These are phyloP conservation scores for Sebastes ruberrimus DNA, from an alignment of 2,797 vertebrate species.

Conservation along the genomic window DNA sequence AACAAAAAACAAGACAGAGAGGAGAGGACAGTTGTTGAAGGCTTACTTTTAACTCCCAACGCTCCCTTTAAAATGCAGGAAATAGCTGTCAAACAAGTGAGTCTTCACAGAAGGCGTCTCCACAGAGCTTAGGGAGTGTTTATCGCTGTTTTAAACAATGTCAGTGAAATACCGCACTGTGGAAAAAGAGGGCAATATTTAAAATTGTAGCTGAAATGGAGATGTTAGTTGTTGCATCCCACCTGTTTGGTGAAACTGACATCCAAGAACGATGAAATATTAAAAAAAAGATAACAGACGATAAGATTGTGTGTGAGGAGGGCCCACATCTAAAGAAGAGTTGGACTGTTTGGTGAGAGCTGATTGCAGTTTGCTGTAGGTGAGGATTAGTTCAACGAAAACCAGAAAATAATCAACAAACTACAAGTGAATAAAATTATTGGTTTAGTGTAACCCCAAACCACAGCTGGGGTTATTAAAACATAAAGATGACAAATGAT, in stretches of 20 bases:
- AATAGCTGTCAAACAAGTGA: constrained; percentile 67
- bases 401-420: not conserved
- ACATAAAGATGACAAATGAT: not conserved
- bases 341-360: not conserved
- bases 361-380: not conserved
- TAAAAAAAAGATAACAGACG: not conserved
- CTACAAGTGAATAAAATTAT: not conserved
- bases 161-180: constrained; percentile 15
- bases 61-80: constrained; percentile 46
- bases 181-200: constrained; percentile 23
- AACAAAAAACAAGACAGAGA: not conserved
- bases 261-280: not conserved
- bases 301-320: not conserved
- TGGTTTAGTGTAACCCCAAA: not conserved
- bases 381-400: not conserved
- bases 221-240: not conserved
- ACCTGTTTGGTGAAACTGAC: constrained; percentile 10
- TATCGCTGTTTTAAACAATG: constrained; percentile 61
- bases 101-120: constrained; percentile 51
- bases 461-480: not conserved
- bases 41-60: not conserved
- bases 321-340: not conserved
- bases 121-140: constrained; percentile 54
- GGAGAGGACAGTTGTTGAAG: not conserved
- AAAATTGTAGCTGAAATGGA: constrained; percentile 6